Conservation (phyloP, 2,113 vertebrate genomes). For the Phyllostomus hastatus region DNA sequence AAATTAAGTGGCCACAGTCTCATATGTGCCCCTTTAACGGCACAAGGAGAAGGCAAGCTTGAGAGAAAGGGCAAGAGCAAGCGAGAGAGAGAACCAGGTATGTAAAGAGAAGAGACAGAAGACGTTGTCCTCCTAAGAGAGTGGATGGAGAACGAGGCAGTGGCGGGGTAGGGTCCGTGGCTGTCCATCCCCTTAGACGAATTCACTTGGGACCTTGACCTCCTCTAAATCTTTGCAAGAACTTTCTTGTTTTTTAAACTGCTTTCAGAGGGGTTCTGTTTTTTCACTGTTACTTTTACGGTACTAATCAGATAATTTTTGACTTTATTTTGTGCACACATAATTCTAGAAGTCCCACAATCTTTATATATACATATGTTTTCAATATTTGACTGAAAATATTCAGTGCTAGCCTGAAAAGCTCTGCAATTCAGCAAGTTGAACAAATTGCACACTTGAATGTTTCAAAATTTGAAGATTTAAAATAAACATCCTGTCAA, state of each 20-base stretch:
- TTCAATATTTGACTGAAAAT: background rate
- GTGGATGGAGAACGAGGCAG: background rate
- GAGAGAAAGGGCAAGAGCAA: background rate
- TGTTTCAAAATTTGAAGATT: background rate
- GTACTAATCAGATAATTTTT: background rate
- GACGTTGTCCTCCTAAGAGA: background rate
- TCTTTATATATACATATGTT: background rate
- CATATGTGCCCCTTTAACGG: no score
- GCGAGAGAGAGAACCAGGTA: background rate
- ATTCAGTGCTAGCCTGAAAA: background rate
- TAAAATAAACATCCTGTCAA: conserved; percentile 35
- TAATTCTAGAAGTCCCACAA: background rate
- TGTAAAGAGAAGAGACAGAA: background rate
- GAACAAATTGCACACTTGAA: background rate
- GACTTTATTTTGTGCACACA: background rate
- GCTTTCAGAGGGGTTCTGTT: background rate
- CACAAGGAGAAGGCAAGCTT: background rate
- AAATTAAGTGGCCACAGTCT: no score
- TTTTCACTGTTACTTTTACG: background rate
- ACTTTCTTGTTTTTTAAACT: background rate
- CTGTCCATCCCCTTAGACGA: no score
- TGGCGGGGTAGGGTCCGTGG: background rate
- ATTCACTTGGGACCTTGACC: background rate
- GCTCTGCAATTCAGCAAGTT: background rate
- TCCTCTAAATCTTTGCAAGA: background rate